phyloP scores from a whole-genome alignment of 2,888 invertebrate species.

The Lochmaea capreae region DNA sequence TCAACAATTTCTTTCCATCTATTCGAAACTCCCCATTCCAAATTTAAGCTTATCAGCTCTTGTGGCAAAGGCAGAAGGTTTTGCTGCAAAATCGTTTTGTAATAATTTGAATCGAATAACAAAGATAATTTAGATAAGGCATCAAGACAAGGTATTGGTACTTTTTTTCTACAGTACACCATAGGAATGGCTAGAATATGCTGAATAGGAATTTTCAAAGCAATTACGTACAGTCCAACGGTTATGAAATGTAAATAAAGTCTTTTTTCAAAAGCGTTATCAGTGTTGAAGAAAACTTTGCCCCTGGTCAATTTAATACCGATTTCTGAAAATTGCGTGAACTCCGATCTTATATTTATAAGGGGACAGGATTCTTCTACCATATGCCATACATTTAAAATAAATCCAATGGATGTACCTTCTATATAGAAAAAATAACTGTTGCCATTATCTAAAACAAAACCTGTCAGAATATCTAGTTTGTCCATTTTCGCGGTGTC shows the following conservation, averaged over 20 bases:
- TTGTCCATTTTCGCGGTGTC: conserved; percentile 20
- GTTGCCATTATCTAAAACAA: conserved; percentile 53
- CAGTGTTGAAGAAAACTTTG: conserved; percentile 57
- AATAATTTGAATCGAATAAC: conserved; percentile 51
- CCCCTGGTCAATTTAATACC: conserved; percentile 22
- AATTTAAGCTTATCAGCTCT: conserved; percentile 59
- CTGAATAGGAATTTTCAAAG: conserved; percentile 54
- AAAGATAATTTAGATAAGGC: conserved; percentile 57
- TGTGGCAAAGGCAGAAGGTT: conserved; percentile 57
- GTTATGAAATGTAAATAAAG: conserved; percentile 54
- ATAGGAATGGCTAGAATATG: conserved; percentile 52
- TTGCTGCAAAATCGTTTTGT: conserved; percentile 54
- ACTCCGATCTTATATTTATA: conserved; percentile 12
- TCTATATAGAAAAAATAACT: conserved; percentile 52
- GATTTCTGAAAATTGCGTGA: neutral
- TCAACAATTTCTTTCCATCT: conserved; percentile 40
- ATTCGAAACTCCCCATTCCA: conserved; percentile 61
- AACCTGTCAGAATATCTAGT: conserved; percentile 52
- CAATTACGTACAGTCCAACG: conserved; percentile 53
- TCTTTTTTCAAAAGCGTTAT: conserved; percentile 56
- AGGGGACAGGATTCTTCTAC: conserved; percentile 38
- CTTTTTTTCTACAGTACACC: conserved; percentile 56
- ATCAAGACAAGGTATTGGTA: conserved; percentile 56
- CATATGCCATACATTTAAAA: conserved; percentile 51
- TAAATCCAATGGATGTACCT: conserved; percentile 52